Evolutionary conservation across 2,888 invertebrate species (phyloP), one percentile per base, ranked within the genome.

Genomic region (Epiblema foenella): DNA sequence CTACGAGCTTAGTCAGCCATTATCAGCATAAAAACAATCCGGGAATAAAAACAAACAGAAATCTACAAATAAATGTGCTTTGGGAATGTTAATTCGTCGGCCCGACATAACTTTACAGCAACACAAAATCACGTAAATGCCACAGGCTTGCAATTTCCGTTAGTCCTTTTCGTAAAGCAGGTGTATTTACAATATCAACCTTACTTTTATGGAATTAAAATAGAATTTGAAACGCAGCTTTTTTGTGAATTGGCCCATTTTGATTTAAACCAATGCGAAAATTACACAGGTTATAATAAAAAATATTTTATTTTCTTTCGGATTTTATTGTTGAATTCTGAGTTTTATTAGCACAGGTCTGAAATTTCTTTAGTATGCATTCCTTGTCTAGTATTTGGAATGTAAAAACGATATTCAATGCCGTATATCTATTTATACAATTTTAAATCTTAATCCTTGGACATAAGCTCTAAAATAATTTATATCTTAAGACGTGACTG

Each of bases 261-360:
- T 58, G 11, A 2, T 33, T 29, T 9, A 58, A 37, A 11, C 11
- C 37, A 11, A 18, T 42, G 20, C 33, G 20, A 0, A 49, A 63
- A 69, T 24, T 56, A n/a, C n/a, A 37, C 57, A 49, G 11, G 8
- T 37, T 7, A 56, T 57, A n/a, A 62, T 63, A 57, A 52, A 37
- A 58, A 58, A 39, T 18, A 52, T 59, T 42, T 52, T 37, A 52
- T 52, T 52, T 37, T 65, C 12, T 29, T 17, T 18, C 10, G 15
- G 18, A n/a, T 29, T 65, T 65, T 54, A 59, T 65, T 24, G 52
- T 39, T 52, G 46, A 51, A 70, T 70, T 54, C n/a, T 20, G 33
- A 20, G 33, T 46, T 65, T 65, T 60, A 59, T 65, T 33, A 46
- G 20, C 33, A 54, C 33, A 39, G 15, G 12, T 46, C 42, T 54